A percentile compares a stretch with the other conserved stretches of the same genome.
Conservation (phyloP, 2,113 vertebrate species). For the Epinephelus lanceolatus region DNA sequence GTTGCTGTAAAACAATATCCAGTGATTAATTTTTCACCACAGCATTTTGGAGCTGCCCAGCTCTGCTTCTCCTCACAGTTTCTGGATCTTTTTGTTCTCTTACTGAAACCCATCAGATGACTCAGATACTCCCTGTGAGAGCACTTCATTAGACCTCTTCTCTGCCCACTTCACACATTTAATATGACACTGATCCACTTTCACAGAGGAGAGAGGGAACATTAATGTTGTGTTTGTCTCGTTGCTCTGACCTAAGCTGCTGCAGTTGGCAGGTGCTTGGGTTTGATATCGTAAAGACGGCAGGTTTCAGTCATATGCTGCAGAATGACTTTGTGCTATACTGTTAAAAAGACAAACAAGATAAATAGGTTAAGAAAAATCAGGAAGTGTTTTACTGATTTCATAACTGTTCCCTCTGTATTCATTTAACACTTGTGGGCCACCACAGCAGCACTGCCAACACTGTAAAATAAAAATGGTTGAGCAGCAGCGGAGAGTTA, state of each 20-base stretch:
- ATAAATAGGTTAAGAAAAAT: background rate
- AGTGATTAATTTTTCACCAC: background rate
- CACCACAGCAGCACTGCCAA: background rate
- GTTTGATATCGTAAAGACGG: background rate
- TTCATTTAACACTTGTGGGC: slow-evolving; percentile 3
- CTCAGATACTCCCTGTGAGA: slow-evolving; percentile 26
- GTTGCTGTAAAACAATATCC: background rate
- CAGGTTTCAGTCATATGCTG: background rate
- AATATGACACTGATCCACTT: slow-evolving; percentile 41
- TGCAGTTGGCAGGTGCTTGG: background rate
- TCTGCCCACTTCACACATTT: slow-evolving; percentile 27
- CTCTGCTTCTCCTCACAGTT: background rate
- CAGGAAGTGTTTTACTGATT: background rate
- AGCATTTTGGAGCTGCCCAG: background rate
- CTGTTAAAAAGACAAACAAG: background rate
- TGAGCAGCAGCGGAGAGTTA: background rate
- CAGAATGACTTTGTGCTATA: background rate
- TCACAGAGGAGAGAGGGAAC: slow-evolving; percentile 12
- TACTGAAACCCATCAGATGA: slow-evolving; percentile 15
- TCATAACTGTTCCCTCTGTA: slow-evolving; percentile 6
- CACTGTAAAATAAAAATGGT: background rate
- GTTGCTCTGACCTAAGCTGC: background rate
- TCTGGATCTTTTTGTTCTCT: background rate
- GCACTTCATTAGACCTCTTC: slow-evolving; percentile 25
- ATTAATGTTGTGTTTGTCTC: slow-evolving; percentile 16